Percentiles rank a stretch among this genome's conserved stretches.
Evolutionary conservation across 2,888 invertebrate species (phyloP).

Genomic region (Blastobasis lacticolella): DNA sequence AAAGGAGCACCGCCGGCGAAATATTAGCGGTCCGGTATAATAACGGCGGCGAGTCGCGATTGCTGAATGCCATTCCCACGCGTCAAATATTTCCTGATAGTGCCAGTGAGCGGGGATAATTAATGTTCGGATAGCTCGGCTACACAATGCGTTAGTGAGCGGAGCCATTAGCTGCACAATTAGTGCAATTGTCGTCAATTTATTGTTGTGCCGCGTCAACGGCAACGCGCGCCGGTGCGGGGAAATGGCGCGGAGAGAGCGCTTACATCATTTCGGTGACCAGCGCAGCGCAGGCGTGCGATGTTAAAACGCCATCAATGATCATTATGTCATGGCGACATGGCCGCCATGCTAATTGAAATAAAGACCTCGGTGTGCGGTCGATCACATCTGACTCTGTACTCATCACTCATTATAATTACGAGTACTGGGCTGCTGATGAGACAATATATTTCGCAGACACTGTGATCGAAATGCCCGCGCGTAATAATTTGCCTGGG

Average conservation of each 20-base stretch:
- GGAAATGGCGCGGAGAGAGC: slow-evolving; percentile 12
- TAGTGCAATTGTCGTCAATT: slow-evolving; percentile 71
- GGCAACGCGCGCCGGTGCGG: slow-evolving; percentile 13
- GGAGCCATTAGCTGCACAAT: slow-evolving; percentile 64
- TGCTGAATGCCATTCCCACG: slow-evolving; percentile 33
- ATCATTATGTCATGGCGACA: slow-evolving; percentile 5
- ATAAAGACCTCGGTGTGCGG: background rate
- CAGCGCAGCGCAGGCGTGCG: slow-evolving; percentile 8
- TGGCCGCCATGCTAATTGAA: background rate
- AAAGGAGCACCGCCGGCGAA: slow-evolving; percentile 30
- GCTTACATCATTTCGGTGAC: slow-evolving; percentile 19
- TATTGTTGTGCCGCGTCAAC: slow-evolving; percentile 49
- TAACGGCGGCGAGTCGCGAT: too few relatives aligned
- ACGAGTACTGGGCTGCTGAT: background rate
- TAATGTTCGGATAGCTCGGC: slow-evolving; percentile 45
- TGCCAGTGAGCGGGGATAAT: slow-evolving; percentile 29
- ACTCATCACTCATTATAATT: slow-evolving; percentile 4
- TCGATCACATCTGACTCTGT: too few relatives aligned
- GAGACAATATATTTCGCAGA: slow-evolving; percentile 9
- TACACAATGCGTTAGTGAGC: slow-evolving; percentile 61
- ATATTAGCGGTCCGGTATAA: slow-evolving; percentile 22
- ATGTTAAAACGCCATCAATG: slow-evolving; percentile 10
- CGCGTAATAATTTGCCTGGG: slow-evolving; percentile 23
- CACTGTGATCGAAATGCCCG: slow-evolving; percentile 3
- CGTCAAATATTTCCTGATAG: slow-evolving; percentile 48